Percentiles rank a stretch among this genome's conserved stretches.
Conservation (phyloP, 1,140 invertebrate genomes). For the Papilio helenus region DNA sequence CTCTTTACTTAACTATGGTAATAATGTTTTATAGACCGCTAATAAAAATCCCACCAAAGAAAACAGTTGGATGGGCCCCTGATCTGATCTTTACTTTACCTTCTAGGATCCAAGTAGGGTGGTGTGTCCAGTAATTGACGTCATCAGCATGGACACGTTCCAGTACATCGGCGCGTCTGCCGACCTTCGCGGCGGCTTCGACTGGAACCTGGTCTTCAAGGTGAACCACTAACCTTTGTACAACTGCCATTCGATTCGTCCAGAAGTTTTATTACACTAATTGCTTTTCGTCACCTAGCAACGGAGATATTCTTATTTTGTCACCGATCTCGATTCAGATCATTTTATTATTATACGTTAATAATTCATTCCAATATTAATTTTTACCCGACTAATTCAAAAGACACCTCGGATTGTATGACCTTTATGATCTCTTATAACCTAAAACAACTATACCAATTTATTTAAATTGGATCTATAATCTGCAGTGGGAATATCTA, state of each 20-base stretch:
- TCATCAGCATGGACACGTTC: constrained; percentile 99
- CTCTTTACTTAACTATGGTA: too few species aligned
- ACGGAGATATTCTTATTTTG: constrained; percentile 14
- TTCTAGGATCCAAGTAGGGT: constrained; percentile 92
- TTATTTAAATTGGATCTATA: not conserved
- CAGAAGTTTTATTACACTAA: constrained; percentile 28
- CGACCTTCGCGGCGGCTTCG: constrained; percentile 96
- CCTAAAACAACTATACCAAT: too few species aligned
- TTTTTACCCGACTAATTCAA: not conserved
- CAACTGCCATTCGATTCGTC: constrained; percentile 33
- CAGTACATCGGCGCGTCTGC: constrained; percentile 97
- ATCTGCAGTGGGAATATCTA: constrained; percentile 94
- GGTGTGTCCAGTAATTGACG: constrained; percentile 98
- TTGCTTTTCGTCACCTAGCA: not conserved
- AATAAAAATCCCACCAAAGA: not conserved
- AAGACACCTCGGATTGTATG: too few species aligned
- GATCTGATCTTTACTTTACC: not conserved
- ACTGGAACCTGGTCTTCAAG: constrained; percentile 97
- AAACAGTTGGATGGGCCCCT: not conserved
- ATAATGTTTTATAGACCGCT: too few species aligned
- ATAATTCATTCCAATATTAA: not conserved
- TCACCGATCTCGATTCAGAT: not conserved
- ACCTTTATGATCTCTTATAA: too few species aligned
- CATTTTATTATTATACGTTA: not conserved
- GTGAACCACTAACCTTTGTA: constrained; percentile 54